These are phyloP conservation scores for Drosophila trapezifrons DNA, from an alignment of 1,140 invertebrate genomes.

Conservation along the genomic window DNA sequence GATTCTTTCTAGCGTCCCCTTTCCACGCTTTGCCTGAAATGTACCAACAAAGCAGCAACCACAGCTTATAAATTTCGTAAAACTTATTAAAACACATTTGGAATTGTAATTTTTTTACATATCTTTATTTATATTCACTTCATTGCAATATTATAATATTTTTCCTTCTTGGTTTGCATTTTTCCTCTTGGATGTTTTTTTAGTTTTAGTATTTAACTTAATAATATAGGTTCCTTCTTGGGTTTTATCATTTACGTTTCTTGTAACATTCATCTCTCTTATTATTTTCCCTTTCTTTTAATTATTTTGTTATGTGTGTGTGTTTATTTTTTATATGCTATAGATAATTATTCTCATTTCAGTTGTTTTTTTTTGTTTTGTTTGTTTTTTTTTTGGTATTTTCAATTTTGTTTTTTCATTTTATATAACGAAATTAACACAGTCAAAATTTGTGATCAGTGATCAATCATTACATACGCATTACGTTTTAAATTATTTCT, in stretches of 20 bases:
- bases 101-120: conserved; percentile 68
- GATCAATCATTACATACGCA: conserved; percentile 83
- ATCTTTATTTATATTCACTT: conserved; percentile 81
- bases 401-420: conserved; percentile 62
- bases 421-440: conserved; percentile 83
- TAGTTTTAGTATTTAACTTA: conserved; percentile 78
- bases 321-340: conserved; percentile 68
- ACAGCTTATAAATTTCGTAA: no score
- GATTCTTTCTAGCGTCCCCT: no score
- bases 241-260: conserved; percentile 64
- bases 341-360: conserved; percentile 74
- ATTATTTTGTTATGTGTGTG: conserved; percentile 68
- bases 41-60: background rate
- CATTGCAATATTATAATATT: conserved; percentile 83
- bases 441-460: conserved; percentile 84
- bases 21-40: background rate
- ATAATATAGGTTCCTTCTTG: conserved; percentile 69
- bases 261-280: conserved; percentile 72
- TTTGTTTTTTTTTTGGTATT: conserved; percentile 46
- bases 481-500: conserved; percentile 76
- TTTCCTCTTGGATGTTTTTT: conserved; percentile 60
- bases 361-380: conserved; percentile 46
- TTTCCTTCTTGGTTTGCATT: conserved; percentile 72
- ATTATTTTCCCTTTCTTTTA: conserved; percentile 46
- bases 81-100: conserved; percentile 2